Evolutionary conservation across 2,888 invertebrate species (phyloP).

Genomic region (Agrotis segetum): DNA sequence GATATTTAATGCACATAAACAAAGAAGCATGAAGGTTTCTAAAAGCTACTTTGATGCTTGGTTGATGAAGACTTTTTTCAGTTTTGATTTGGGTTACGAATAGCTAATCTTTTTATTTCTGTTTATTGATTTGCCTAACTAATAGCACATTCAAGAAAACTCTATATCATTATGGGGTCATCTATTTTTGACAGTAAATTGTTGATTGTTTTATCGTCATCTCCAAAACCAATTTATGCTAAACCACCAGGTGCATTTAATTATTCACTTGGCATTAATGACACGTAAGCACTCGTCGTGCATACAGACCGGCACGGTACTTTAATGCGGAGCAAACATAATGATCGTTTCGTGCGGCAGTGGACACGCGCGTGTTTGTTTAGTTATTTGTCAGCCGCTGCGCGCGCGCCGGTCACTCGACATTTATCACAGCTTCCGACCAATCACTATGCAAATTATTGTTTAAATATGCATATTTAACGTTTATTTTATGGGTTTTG

Average conservation of each 20-base stretch:
- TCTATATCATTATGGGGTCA: neutral
- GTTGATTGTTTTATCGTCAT: neutral
- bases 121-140: neutral
- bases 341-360: conserved; percentile 9
- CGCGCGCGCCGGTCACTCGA: conserved; percentile 28
- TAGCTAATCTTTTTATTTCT: too few species aligned
- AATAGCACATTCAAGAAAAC: neutral
- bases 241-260: conserved; percentile 14
- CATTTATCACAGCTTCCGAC: conserved; percentile 53
- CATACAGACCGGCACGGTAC: neutral
- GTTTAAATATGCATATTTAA: conserved; percentile 24
- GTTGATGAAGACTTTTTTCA: neutral
- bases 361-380: conserved; percentile 46
- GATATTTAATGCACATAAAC: too few species aligned
- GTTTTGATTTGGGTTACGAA: neutral
- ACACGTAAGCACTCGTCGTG: conserved; percentile 10
- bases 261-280: conserved; percentile 6
- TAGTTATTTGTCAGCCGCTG: conserved; percentile 24
- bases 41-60: neutral
- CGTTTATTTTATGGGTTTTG: conserved; percentile 22
- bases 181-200: neutral
- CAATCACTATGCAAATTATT: conserved; percentile 53
- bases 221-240: conserved; percentile 16
- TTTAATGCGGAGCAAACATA: conserved; percentile 15
- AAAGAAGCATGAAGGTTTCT: too few species aligned